Conservation (phyloP, 2,113 vertebrate species). For the Saimiri boliviensis region DNA sequence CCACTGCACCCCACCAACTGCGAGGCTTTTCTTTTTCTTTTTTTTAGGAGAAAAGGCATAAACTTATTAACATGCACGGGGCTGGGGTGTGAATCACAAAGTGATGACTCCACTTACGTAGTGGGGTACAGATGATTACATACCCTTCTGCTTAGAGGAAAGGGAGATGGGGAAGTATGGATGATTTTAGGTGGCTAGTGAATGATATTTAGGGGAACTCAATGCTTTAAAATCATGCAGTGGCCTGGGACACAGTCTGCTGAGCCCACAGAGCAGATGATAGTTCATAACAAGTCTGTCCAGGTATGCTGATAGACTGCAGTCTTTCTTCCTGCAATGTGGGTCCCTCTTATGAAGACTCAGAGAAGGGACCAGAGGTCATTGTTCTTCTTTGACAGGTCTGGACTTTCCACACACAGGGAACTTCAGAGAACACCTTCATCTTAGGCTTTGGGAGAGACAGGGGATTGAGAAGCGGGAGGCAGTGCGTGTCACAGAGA, state of each 20-base stretch:
- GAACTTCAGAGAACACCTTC: background rate
- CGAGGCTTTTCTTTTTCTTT: accelerated
- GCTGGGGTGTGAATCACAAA: background rate
- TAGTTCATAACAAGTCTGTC: background rate
- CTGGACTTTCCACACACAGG: background rate
- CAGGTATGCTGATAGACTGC: background rate
- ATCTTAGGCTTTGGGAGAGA: background rate
- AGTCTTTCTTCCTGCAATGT: background rate
- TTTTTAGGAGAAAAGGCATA: background rate
- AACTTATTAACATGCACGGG: background rate
- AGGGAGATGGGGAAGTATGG: background rate
- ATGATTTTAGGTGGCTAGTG: background rate
- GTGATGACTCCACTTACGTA: background rate
- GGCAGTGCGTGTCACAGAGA: background rate
- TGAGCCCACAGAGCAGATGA: background rate
- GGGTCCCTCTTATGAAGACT: background rate
- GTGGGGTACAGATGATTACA: background rate
- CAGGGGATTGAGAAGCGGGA: background rate
- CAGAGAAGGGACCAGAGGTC: background rate
- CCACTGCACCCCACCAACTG: no score
- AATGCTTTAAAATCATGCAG: background rate
- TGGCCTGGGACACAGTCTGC: background rate
- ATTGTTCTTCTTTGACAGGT: background rate
- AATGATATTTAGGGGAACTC: background rate
- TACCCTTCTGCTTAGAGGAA: background rate